phyloP scores from a whole-genome alignment of 2,888 invertebrate species.

The Achlya flavicornis region DNA sequence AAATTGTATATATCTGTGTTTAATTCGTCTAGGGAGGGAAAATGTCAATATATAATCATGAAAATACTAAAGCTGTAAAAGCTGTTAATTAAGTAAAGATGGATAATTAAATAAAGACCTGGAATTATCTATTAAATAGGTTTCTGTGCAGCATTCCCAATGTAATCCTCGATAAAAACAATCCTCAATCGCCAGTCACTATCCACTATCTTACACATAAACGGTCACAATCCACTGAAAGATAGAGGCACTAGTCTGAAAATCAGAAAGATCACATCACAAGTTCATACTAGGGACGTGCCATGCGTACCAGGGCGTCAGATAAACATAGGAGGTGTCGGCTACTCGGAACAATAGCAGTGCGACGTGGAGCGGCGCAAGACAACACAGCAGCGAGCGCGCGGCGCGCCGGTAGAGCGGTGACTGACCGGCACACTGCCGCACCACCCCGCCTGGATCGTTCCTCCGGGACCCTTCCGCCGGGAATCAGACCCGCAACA shows the following conservation, averaged over 20 bases:
- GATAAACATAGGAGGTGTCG: conserved; percentile 66
- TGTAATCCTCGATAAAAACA: conserved; percentile 64
- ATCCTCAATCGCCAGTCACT: conserved; percentile 67
- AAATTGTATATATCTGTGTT: neutral
- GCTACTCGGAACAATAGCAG: conserved; percentile 58
- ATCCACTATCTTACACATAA: conserved; percentile 69
- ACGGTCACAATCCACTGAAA: conserved; percentile 72
- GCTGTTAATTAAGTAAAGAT: neutral
- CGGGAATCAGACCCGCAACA: conserved; percentile 69
- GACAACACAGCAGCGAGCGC: conserved; percentile 63
- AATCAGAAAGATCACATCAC: conserved; percentile 61
- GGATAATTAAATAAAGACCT: conserved; percentile 47
- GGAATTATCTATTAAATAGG: conserved; percentile 47
- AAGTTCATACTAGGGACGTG: conserved; percentile 64
- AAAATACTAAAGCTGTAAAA: neutral
- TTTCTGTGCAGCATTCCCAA: conserved; percentile 55
- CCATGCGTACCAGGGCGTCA: conserved; percentile 63
- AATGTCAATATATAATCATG: neutral
- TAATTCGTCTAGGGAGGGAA: neutral
- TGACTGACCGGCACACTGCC: conserved; percentile 83
- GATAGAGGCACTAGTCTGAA: conserved; percentile 52
- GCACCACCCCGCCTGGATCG: conserved; percentile 75
- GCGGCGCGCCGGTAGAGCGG: conserved; percentile 78
- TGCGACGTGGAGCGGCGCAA: conserved; percentile 46
- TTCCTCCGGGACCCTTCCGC: conserved; percentile 79